Evolutionary conservation across 2,888 invertebrate species (phyloP), one percentile per base, ranked within the genome.

Genomic region (Acronicta leporina): DNA sequence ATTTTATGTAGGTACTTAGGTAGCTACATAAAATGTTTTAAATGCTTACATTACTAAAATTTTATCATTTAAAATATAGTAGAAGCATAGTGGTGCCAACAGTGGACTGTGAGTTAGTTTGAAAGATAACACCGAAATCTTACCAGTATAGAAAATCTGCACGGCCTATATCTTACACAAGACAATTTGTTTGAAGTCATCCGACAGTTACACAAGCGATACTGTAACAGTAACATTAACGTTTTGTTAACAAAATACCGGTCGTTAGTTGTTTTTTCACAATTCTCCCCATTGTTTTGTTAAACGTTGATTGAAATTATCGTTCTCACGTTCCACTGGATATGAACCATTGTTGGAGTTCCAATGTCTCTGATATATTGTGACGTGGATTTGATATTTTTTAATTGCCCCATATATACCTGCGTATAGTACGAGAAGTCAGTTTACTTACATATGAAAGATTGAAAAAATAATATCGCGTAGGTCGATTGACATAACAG

Each of bases 241-340:
- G 84, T 85, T 86, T 79, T 80, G 77, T 79, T 85, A 88, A 85
- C 84, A 85, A 87, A 87, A 87, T 84, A 88, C 72, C 73, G 74
- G 70, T 79, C 80, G 80, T 79, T 77, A 77, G 68, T 79, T 83
- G 78, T 71, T 76, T 88, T 89, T 89, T 84, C 84, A 85, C 84
- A 87, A 88, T 85, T 82, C 84, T 81, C 73, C 72, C 82, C 81
- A 89, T 92, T 92, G 92, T 92, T 85, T 83, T 73, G 60, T 75
- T 81, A 77, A 81, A 79, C 81, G 79, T 80, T 76, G 80, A 87
- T 87, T 85, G 83, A 83, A 83, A 82, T 79, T 79, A 83, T 81
- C 74, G 75, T 84, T 93, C 93, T 71, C 93, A 93, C 92, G 92
- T 88, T 83, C 92, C 77, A 89, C 72, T 86, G 72, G 62, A 81